Base-by-base conservation (phyloP, 2,888 invertebrate genomes). In the Agrotis puta region DNA sequence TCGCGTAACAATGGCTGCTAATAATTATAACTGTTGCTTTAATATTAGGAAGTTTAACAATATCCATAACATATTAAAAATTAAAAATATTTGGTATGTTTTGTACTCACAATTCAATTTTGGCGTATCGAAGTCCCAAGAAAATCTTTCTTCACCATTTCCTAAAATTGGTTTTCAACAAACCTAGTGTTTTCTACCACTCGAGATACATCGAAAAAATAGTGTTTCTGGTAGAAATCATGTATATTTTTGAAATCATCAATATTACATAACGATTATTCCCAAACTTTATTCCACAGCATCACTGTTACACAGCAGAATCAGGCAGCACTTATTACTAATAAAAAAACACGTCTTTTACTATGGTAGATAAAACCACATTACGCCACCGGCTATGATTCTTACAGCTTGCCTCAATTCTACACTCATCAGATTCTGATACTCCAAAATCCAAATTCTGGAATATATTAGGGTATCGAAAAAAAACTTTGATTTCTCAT, bases 1-100 rank as follows among this genome's bases (percentile, higher is more conserved):
- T 66, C 63, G 71, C 79, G 9, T 61, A 14, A 69, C 45, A 14
- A 22, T 20, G 3, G 11, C 2, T 20, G 47, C 3, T 54, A n/a
- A 54, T 39, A 11, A 47, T 65, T 43, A n/a, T 0, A 5, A 7
- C n/a, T 14, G 7, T 7, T 24, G 2, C 11, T 54, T 18, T 1
- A 47, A 9, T 13, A 2, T n/a, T 3, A 54, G 1, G 11, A 20
- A 45, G 27, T 14, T 45, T n/a, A 3, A 18, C 13, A 6, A 39
- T 65, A 14, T 48, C n/a, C 2, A n/a, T 11, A 0, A n/a, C n/a
- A n/a, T n/a, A 27, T 24, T 24, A 64, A 22, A 0, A 20, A 64
- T 27, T 1, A 6, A 33, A 27, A 11, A 20, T 5, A 53, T 27
- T 18, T 45, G 22, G 4, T 45, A 3, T 45, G 6, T 33, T 59